Base-by-base conservation (phyloP, 2,113 vertebrate species). In the Pelodiscus sinensis region DNA sequence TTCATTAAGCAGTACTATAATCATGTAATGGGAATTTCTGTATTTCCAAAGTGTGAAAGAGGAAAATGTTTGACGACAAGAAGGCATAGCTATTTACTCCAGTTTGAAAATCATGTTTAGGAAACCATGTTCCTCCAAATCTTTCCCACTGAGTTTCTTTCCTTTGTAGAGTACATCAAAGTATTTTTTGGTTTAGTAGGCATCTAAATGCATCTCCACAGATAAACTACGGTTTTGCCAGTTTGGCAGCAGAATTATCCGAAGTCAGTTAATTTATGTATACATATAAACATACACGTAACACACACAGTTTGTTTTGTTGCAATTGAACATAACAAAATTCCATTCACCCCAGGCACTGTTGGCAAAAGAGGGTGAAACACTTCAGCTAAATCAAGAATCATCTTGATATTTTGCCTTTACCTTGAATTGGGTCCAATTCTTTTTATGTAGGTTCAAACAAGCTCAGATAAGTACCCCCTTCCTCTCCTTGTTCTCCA, bases 141-240 rank as follows among this genome's bases (percentile, higher is more conserved):
- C 16, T 38, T 71, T 71, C 51, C 25, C 51, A 8, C 82, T 81
- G 24, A 81, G 38, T 27, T 58, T 75, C 84, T 91, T 91, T 88
- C 52, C 84, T 8, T 51, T 91, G 93, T 57, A 91, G 86, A 90
- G 80, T 82, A 84, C 14, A 96, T 91, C 87, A 94, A 71, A 86
- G 51, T 3, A 90, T 25, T 14, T 29, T 68, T 80, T 68, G 68
- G 29, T 84, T 95, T 81, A 62, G 50, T 2, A 29, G 75, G 56
- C 71, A 84, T 92, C 93, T 22, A 88, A 22, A 71, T 84, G 88
- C 35, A 55, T 21, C 52, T 27, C 10, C 24, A 38, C 51, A 55
- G 51, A 81, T 71, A 65, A 44, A 90, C 68, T 81, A 84, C 87
- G 85, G 83, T 75, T 82, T 54, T 85, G 60, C 24, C 44, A 88